Evolutionary conservation across 2,797 vertebrate genomes (phyloP), one percentile per base, ranked within the genome.

Genomic region (Sphenodon punctatus): DNA sequence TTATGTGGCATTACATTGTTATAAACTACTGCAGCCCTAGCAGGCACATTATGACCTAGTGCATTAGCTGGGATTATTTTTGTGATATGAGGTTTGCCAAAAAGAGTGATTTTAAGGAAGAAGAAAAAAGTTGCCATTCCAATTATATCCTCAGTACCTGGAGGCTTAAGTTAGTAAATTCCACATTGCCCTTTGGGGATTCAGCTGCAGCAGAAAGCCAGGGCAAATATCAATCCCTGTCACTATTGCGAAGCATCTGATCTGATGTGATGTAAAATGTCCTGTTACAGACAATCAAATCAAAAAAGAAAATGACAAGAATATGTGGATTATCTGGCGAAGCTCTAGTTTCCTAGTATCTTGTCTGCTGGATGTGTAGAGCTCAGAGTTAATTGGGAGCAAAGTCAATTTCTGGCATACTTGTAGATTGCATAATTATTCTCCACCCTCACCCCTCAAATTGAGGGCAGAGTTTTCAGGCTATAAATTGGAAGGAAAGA

Each of bases 401-500:
- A 13, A 30, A 16, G 45, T 48, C 32, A 30, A 27, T 61, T 59
- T n/a, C 39, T 67, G 34, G n/a, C n/a, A 12, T 8, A 45, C 23
- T 34, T 12, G 43, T 63, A 51, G 30, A 53, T 42, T 46, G 5
- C 1, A 3, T 71, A 85, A 80, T 53, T 49, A 64, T 7, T 51
- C 19, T 14, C 27, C 43, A 25, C 19, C 64, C 39, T n/a, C n/a
- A n/a, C n/a, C 32, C 34, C 86, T 76, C 42, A 60, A 74, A 71
- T 84, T 63, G 74, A 53, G 89, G 20, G 23, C n/a, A 68, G 4
- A 53, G 51, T 76, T 77, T 78, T 78, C 48, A 56, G 53, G 36
- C 60, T 66, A 55, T 39, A 89, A 80, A 42, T 27, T 17, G 30
- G 67, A 59, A n/a, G 74, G 45, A 78, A 74, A 58, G 25, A 81